These are phyloP conservation scores for Lycorma delicatula DNA, from an alignment of 1,140 invertebrate species.

Conservation along the genomic window DNA sequence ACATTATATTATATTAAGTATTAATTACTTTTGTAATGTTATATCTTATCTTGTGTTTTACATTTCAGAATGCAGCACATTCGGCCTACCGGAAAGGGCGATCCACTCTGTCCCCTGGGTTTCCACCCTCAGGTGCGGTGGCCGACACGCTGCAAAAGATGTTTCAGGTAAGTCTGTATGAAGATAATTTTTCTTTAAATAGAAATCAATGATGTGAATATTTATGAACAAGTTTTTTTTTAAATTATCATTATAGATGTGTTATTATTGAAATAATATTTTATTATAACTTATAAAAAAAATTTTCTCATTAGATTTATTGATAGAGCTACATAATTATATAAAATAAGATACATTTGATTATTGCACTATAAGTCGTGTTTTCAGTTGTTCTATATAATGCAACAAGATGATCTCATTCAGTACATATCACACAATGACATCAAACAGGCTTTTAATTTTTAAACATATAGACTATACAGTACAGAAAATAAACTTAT, in stretches of 20 bases:
- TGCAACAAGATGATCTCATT: too few relatives aligned
- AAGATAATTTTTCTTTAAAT: not conserved
- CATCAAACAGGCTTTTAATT: too few relatives aligned
- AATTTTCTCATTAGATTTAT: not conserved
- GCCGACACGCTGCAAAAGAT: slow-evolving; percentile 86
- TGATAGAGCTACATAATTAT: too few relatives aligned
- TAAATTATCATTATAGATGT: not conserved
- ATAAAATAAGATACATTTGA: too few relatives aligned
- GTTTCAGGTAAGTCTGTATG: slow-evolving; percentile 62
- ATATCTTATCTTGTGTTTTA: too few relatives aligned
- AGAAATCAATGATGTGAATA: not conserved
- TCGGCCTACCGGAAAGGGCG: slow-evolving; percentile 66
- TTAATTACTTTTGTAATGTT: too few relatives aligned
- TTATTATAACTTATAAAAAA: not conserved
- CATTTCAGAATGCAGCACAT: slow-evolving; percentile 59
- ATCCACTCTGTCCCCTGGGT: slow-evolving; percentile 82
- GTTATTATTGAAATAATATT: not conserved
- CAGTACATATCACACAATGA: too few relatives aligned
- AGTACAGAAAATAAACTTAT: too few relatives aligned
- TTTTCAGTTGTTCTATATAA: too few relatives aligned
- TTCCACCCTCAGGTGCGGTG: slow-evolving; percentile 89
- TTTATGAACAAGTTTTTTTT: not conserved
- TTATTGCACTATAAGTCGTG: too few relatives aligned
- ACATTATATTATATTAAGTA: too few relatives aligned
- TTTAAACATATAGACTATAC: too few relatives aligned